phyloP scores from a whole-genome alignment of 92 coral and sea anemone species.

The Chrysogorgia sp. region DNA sequence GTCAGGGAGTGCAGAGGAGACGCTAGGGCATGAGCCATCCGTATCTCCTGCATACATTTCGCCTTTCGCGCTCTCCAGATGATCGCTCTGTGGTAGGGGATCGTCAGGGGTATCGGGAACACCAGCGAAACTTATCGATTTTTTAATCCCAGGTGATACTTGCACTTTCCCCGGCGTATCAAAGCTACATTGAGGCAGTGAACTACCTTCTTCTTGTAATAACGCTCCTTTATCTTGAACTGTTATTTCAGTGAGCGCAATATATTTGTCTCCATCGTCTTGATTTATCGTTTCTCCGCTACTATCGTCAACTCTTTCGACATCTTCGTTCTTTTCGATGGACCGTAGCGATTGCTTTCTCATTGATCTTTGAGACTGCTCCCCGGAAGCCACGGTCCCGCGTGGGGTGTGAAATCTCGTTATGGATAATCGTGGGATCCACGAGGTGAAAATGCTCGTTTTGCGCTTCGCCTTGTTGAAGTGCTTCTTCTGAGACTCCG shows the following conservation, averaged over 20 bases:
- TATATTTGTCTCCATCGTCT: conserved; percentile 14
- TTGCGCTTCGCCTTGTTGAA: conserved; percentile 19
- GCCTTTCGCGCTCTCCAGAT: background rate
- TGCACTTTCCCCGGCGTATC: background rate
- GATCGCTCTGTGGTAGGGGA: background rate
- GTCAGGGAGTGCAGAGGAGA: background rate
- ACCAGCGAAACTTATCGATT: background rate
- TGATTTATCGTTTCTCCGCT: background rate
- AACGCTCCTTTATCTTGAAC: background rate
- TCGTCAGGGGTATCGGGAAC: background rate
- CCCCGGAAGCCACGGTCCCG: conserved; percentile 4
- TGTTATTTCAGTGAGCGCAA: conserved; percentile 30
- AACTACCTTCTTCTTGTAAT: background rate
- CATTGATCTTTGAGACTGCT: background rate
- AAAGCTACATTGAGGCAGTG: background rate
- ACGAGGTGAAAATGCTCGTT: background rate
- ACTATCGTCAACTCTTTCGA: background rate
- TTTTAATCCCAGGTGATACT: background rate
- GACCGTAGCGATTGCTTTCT: conserved; percentile 15
- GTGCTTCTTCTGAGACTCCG: conserved; percentile 40
- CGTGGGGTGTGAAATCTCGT: conserved; percentile 15
- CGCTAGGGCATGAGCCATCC: background rate
- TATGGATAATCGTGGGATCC: conserved; percentile 17
- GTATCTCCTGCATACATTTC: background rate
- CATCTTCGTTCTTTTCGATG: background rate